Conservation (phyloP, 1,140 invertebrate genomes). For the Anoplolepis gracilipes region DNA sequence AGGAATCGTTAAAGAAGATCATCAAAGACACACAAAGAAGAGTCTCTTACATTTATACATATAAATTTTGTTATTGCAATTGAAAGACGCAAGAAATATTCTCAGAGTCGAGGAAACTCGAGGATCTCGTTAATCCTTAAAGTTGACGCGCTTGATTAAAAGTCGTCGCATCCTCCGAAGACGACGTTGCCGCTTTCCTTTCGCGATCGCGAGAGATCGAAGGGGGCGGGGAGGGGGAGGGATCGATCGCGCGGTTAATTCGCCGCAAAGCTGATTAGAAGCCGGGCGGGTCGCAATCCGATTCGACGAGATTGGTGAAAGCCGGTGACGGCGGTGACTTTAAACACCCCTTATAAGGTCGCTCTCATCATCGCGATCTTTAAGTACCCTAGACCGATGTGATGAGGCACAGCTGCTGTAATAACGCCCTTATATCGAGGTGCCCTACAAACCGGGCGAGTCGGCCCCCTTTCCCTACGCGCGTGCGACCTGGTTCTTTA, state of each 20-base stretch:
- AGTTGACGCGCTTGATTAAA: not conserved
- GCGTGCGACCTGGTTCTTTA: conserved; percentile 1
- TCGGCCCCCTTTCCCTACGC: not conserved
- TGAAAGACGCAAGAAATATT: not conserved
- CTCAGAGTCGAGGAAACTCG: not conserved
- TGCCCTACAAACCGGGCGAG: conserved; percentile 36
- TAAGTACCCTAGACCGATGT: conserved; percentile 30
- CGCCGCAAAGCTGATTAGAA: conserved; percentile 68
- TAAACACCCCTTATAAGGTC: conserved; percentile 70
- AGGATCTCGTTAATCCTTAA: not conserved
- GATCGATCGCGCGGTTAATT: conserved; percentile 63
- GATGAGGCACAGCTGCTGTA: conserved; percentile 25
- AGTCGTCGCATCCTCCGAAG: not conserved
- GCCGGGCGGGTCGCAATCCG: conserved; percentile 72
- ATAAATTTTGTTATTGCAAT: too few species aligned
- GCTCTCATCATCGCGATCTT: conserved; percentile 65
- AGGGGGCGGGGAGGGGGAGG: too few species aligned
- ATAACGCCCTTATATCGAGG: conserved; percentile 60
- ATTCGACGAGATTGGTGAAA: conserved; percentile 79
- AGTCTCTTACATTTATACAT: too few species aligned
- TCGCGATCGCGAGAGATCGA: conserved; percentile 53
- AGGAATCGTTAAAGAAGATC: not conserved
- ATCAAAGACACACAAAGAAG: not conserved
- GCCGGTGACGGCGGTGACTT: conserved; percentile 64
- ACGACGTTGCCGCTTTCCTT: conserved; percentile 44